A percentile compares a stretch with the other conserved stretches of the same genome.
phyloP scores from a whole-genome alignment of 2,797 vertebrate species.

The Mormyrus hasselquistii region DNA sequence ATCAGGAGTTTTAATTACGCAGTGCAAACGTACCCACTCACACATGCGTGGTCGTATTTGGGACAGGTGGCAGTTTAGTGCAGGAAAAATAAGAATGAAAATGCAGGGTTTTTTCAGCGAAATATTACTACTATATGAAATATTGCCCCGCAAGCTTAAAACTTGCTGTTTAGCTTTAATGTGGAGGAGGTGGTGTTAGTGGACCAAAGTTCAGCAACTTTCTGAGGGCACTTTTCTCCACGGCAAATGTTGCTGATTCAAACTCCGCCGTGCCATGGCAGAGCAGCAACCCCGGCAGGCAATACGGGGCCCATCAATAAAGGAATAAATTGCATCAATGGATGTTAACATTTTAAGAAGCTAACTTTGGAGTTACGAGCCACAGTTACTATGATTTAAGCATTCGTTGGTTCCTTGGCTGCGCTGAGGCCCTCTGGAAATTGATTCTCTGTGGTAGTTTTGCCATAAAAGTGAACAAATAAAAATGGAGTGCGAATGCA shows the following conservation, averaged over 20 bases:
- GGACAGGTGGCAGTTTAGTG: not conserved
- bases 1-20: slow-evolving; percentile 35
- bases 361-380: slow-evolving; percentile 25
- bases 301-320: slow-evolving; percentile 23
- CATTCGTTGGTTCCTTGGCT: not conserved
- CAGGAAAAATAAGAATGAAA: not conserved
- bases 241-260: slow-evolving; percentile 23
- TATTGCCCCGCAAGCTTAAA: not conserved
- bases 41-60: not conserved
- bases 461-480: slow-evolving; percentile 19
- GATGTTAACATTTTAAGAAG: slow-evolving; percentile 24
- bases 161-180: slow-evolving; percentile 1
- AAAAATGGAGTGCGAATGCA: not conserved
- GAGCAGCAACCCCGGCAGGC: not conserved
- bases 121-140: not conserved
- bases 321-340: slow-evolving; percentile 23
- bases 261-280: not conserved
- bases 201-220: not conserved
- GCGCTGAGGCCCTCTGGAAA: slow-evolving; percentile 3
- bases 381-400: slow-evolving; percentile 27
- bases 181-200: not conserved
- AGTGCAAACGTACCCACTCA: slow-evolving; percentile 27
- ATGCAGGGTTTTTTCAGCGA: not conserved
- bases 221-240: not conserved
- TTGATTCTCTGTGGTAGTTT: slow-evolving; percentile 22